These are phyloP conservation scores for Rhamphomyia laevipes DNA, from an alignment of 2,888 invertebrate species.

Conservation along the genomic window DNA sequence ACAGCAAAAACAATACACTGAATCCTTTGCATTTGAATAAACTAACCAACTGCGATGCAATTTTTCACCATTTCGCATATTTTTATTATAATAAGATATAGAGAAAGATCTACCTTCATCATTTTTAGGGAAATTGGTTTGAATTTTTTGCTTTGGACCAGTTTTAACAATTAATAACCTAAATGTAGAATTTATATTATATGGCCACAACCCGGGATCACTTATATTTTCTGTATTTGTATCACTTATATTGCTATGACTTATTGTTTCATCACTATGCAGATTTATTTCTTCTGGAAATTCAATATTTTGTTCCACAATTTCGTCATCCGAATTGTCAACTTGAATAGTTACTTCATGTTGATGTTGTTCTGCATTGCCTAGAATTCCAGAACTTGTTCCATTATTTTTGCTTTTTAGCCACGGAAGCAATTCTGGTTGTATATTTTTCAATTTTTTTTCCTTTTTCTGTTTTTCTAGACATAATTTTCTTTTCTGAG, in stretches of 20 bases:
- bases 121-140: neutral
- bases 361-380: no score
- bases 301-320: no score
- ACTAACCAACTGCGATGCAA: neutral
- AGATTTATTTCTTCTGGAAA: neutral
- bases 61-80: neutral
- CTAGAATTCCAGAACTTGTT: neutral
- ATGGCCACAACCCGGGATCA: neutral
- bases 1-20: neutral
- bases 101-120: neutral
- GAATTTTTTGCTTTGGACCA: neutral
- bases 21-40: neutral
- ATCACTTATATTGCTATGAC: neutral
- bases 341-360: no score
- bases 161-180: neutral
- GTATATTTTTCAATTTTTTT: neutral
- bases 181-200: neutral
- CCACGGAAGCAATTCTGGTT: no score
- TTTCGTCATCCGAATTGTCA: no score
- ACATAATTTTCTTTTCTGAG: neutral
- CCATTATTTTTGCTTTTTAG: neutral
- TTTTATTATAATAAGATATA: neutral
- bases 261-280: neutral
- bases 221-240: neutral
- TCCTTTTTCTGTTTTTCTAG: neutral